phyloP scores from a whole-genome alignment of 2,888 invertebrate species.

The Himalopsyche kuldschensis region DNA sequence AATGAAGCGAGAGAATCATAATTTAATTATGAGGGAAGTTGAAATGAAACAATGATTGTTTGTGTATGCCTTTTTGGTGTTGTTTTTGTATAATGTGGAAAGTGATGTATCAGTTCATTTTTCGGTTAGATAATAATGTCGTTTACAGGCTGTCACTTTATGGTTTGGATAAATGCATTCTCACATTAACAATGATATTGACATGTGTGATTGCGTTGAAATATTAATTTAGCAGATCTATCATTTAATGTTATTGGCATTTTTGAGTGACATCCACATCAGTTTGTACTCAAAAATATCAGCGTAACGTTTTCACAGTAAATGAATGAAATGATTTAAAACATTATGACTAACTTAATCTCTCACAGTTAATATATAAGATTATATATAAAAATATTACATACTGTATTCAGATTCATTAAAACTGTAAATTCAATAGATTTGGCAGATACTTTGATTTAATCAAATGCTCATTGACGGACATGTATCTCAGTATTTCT shows the following conservation, averaged over 20 bases:
- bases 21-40: no score
- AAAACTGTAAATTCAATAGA: no score
- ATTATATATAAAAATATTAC: no score
- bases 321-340: no score
- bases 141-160: not conserved
- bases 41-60: no score
- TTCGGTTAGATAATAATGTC: not conserved
- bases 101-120: not conserved
- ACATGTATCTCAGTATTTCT: no score
- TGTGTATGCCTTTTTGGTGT: not conserved
- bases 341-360: no score
- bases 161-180: not conserved
- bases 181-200: not conserved
- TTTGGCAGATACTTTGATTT: no score
- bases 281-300: not conserved
- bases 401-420: no score
- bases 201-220: constrained; percentile 4
- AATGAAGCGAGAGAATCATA: no score
- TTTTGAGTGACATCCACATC: not conserved
- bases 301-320: not conserved
- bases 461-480: no score
- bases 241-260: constrained; percentile 5
- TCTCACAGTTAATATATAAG: no score
- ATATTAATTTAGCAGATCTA: not conserved
- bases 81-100: not conserved